These are phyloP conservation scores for Teinopalpus imperialis DNA, from an alignment of 2,888 invertebrate genomes.

Conservation along the genomic window DNA sequence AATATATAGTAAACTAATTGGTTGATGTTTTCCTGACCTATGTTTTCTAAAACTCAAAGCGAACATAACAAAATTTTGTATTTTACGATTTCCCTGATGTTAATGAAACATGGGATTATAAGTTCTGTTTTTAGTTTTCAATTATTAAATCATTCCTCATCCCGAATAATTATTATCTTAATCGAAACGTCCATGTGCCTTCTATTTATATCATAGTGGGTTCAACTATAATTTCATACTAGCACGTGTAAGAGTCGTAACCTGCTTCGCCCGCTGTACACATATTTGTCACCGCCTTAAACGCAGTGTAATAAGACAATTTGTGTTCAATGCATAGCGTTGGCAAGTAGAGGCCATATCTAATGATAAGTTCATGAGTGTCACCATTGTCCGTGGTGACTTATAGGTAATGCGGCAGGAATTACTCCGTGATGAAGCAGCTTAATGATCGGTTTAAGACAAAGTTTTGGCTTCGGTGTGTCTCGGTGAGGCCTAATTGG, in stretches of 20 bases:
- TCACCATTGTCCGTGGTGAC: slow-evolving; percentile 58
- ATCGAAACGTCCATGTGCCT: slow-evolving; percentile 10
- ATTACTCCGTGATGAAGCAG: slow-evolving; percentile 54
- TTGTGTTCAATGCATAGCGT: slow-evolving; percentile 61
- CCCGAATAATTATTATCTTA: slow-evolving; percentile 9
- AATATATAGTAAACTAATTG: too few relatives aligned
- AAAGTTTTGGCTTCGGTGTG: slow-evolving; percentile 51
- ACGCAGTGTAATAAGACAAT: slow-evolving; percentile 63
- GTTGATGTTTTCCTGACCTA: too few relatives aligned
- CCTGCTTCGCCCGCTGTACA: slow-evolving; percentile 18
- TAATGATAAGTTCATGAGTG: slow-evolving; percentile 61
- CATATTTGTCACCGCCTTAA: slow-evolving; percentile 27
- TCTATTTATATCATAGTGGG: slow-evolving; percentile 2
- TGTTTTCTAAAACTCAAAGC: too few relatives aligned
- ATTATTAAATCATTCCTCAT: too few relatives aligned
- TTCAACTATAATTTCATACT: not conserved
- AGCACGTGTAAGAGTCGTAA: slow-evolving; percentile 12
- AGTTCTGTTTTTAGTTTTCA: too few relatives aligned
- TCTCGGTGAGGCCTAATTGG: slow-evolving; percentile 38
- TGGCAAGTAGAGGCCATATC: slow-evolving; percentile 60
- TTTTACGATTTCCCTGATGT: too few relatives aligned
- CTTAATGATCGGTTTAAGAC: slow-evolving; percentile 51
- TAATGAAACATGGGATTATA: too few relatives aligned
- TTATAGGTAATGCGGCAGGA: slow-evolving; percentile 57
- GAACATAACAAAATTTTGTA: too few relatives aligned